Evolutionary conservation across 92 coral and sea anemone species (phyloP), one percentile per base, ranked within the genome.

Genomic region (Anthopleura xanthogrammica): DNA sequence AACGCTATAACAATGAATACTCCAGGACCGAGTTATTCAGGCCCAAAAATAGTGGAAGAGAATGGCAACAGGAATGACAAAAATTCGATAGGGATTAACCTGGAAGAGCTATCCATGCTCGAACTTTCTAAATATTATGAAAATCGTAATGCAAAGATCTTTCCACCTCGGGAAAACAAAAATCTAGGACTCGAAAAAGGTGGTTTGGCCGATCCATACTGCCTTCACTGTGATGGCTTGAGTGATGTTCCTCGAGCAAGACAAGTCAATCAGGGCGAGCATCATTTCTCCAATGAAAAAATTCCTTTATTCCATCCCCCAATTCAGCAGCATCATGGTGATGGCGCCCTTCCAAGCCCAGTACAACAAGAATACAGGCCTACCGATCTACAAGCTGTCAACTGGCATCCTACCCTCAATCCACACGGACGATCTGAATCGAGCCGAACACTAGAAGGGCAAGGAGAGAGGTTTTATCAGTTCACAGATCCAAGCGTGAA

Each of bases 51-150:
- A 29, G 17, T 62, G 70, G 70, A 9, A 62, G 70, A 62, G 2
- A 62, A 62, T 20, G 12, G 12, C 70, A 62, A 62, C 24, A 62
- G 14, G 12, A 20, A 62, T 3, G 29, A 23, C 2, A 14, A 12
- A 20, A 14, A 20, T 7, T 6, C 70, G 29, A 29, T 0, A 62
- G 39, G 29, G 19, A n/a, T 62, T n/a, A 62, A 62, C 29, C 12
- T 62, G 29, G 70, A 62, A 9, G 70, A 62, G 8, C 70, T 62
- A 7, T 62, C 70, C 70, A 6, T 62, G 23, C 70, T 62, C 36
- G 70, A 62, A 62, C 70, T 62, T 62, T 62, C 70, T n/a, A 62
- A 20, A 62, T 62, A 62, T 22, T 62, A 62, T 14, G 70, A 62
- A 62, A 62, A 62, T 20, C 23, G 70, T 7, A 62, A 62, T n/a